Base-by-base conservation (phyloP, 2,888 invertebrate species). In the Agonopterix arenella region DNA sequence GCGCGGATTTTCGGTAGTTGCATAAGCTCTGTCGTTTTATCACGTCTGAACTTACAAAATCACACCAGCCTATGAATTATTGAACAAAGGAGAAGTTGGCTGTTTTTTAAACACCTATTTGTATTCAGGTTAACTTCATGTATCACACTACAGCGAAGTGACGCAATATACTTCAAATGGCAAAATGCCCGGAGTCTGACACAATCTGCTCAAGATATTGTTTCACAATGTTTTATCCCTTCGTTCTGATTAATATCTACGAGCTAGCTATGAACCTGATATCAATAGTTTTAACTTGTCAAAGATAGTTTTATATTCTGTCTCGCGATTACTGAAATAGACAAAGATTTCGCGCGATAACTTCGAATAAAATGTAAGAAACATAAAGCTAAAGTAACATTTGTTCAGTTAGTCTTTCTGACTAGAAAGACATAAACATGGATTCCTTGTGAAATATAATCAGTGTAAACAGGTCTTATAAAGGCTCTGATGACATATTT, bases 111-210 rank as follows among this genome's bases (percentile, higher is more conserved):
- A 51, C 55, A 52, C 55, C 56, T 51, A 64, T 82, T 77, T 62
- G 73, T 84, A 84, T 85, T 82, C 85, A 74, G 79, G 72, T 61
- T 77, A 64, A 69, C 73, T 73, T 66, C 68, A 58, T 68, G 68
- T 68, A 70, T 66, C 62, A 62, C 62, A 57, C 60, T 56, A 47
- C 52, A 54, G 28, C 7, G 5, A 28, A 51, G 58, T 78, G 73
- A 76, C 66, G 75, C 66, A 74, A 77, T 63, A 48, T 47, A 50
- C 57, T 54, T 50, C 60, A 62, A 63, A 68, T 76, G 76, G 73
- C 70, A 69, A 70, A 66, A 66, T 67, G 72, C 70, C 73, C 40
- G 40, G 47, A 60, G 61, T 57, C 53, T 55, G 61, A 59, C 58
- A 55, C 54, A 54, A 50, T 28, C 28, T 28, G 28, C 28, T 28